phyloP scores from a whole-genome alignment of 2,113 vertebrate genomes.

The Tamias sibiricus region DNA sequence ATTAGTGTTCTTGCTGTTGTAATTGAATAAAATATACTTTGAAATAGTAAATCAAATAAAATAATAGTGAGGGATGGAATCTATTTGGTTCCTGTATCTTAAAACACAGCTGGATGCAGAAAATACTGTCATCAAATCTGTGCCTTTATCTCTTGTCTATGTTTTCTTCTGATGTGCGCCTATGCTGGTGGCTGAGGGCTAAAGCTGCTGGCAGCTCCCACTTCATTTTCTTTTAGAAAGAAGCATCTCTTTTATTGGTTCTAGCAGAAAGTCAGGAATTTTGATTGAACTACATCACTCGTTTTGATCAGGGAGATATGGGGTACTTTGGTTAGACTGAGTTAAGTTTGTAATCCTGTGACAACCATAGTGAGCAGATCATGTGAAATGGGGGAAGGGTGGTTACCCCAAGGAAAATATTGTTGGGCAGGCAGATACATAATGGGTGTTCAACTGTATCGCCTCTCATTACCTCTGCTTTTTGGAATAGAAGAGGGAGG shows the following conservation, averaged over 20 bases:
- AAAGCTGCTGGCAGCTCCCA: not conserved
- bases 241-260: not conserved
- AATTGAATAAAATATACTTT: conserved; percentile 28
- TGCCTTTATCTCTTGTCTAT: conserved; percentile 11
- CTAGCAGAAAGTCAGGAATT: conserved; percentile 8
- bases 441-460: not conserved
- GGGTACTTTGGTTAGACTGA: not conserved
- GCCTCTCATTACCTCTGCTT: conserved; percentile 17
- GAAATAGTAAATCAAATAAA: conserved; percentile 38
- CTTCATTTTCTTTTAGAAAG: not conserved
- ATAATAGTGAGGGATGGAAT: not conserved
- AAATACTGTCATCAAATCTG: not conserved
- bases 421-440: not conserved
- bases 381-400: not conserved
- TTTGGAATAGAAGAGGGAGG: conserved; percentile 12
- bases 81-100: conserved; percentile 8
- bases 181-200: not conserved
- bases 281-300: not conserved
- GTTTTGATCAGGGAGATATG: not conserved
- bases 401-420: not conserved
- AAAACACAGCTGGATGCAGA: not conserved
- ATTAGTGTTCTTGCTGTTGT: conserved; percentile 27
- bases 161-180: not conserved
- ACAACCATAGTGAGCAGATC: not conserved
- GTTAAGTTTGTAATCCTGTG: not conserved